Evolutionary conservation across 2,888 invertebrate species (phyloP).

Genomic region (Lasioglossum figueresi): DNA sequence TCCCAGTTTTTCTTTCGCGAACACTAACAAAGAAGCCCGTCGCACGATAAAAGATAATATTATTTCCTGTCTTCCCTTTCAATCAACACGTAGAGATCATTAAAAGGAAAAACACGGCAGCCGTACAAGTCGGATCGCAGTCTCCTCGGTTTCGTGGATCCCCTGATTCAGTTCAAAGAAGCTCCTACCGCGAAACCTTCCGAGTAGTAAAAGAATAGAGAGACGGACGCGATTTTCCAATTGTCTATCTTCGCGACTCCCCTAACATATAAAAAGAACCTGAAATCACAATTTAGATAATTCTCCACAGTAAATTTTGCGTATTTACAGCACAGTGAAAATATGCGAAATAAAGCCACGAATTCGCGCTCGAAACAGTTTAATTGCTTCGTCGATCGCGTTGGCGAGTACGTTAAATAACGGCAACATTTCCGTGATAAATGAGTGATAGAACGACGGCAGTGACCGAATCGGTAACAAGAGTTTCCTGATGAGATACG

Average conservation of each 20-base stretch:
- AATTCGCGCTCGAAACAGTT: background rate
- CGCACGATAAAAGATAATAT: background rate
- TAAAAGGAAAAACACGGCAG: background rate
- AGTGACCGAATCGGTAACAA: too few relatives aligned
- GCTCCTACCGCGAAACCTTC: constrained; percentile 28
- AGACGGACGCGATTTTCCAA: constrained; percentile 27
- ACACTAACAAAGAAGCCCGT: background rate
- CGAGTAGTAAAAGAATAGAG: constrained; percentile 32
- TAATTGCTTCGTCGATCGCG: background rate
- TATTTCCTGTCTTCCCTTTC: background rate
- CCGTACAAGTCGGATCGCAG: background rate
- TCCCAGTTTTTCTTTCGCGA: background rate
- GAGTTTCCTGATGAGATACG: background rate
- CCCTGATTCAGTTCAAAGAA: constrained; percentile 19
- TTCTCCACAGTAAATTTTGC: background rate
- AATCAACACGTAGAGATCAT: background rate
- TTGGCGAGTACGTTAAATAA: background rate
- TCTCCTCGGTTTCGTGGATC: constrained; percentile 28
- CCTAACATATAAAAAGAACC: background rate
- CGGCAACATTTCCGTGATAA: background rate
- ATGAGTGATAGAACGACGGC: background rate
- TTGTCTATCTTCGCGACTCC: constrained; percentile 36
- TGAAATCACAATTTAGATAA: background rate
- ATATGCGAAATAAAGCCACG: background rate
- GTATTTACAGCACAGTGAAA: background rate